Conservation (phyloP, 2,888 invertebrate species). For the Portevinia maculata region DNA sequence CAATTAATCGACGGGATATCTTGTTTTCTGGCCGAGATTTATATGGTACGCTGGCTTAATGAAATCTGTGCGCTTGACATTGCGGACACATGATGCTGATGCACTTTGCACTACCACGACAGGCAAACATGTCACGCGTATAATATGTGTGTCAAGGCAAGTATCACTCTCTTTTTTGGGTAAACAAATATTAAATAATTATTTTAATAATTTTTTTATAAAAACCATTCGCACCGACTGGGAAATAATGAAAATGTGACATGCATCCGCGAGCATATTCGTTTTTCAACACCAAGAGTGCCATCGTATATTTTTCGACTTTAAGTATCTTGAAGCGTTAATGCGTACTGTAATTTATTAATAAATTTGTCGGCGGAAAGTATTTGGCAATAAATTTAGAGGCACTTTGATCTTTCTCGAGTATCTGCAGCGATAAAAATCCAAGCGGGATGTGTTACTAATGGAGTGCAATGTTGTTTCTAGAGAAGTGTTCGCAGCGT, state of each 20-base stretch:
- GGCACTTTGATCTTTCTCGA: constrained; percentile 53
- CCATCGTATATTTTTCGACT: background rate
- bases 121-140: background rate
- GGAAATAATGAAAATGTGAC: constrained; percentile 10
- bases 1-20: constrained; percentile 51
- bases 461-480: constrained; percentile 49
- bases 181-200: constrained; percentile 16
- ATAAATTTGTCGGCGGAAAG: constrained; percentile 65
- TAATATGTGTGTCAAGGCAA: constrained; percentile 69
- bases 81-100: constrained; percentile 49
- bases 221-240: constrained; percentile 2
- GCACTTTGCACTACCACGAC: constrained; percentile 7
- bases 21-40: constrained; percentile 68
- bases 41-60: constrained; percentile 60
- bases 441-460: constrained; percentile 17
- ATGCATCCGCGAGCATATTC: constrained; percentile 48
- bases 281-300: constrained; percentile 44
- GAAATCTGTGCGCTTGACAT: constrained; percentile 52
- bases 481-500: background rate
- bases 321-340: background rate
- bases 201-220: constrained; percentile 6
- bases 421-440: background rate
- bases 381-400: constrained; percentile 57
- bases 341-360: constrained; percentile 47
- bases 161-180: constrained; percentile 16